Conservation (phyloP, 2,797 vertebrate species). For the Neoniphon sammara region DNA sequence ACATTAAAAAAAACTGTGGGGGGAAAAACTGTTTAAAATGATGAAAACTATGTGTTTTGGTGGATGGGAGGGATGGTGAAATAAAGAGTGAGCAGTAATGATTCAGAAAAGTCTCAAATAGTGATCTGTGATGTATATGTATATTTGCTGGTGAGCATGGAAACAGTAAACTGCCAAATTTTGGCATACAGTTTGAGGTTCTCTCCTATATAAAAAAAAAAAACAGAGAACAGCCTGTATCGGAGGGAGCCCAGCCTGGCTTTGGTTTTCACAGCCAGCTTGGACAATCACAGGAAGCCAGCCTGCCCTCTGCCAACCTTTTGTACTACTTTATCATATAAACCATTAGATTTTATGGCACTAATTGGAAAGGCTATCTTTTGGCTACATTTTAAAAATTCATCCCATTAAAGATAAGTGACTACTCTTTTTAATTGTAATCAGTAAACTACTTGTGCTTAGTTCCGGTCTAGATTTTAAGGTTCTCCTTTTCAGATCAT, state of each 20-base stretch:
- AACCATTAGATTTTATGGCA: constrained; percentile 34
- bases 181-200: constrained; percentile 12
- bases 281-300: constrained; percentile 37
- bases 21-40: background rate
- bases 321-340: constrained; percentile 27
- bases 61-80: background rate
- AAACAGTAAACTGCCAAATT: constrained; percentile 15
- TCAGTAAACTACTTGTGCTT: constrained; percentile 47
- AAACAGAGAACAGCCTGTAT: constrained; percentile 15
- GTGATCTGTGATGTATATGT: background rate
- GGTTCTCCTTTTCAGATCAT: constrained; percentile 53
- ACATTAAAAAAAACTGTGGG: background rate
- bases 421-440: constrained; percentile 57
- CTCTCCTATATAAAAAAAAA: background rate
- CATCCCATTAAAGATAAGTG: constrained; percentile 37
- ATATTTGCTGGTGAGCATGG: background rate
- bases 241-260: constrained; percentile 6
- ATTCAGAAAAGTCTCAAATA: background rate
- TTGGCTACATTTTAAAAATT: constrained; percentile 45
- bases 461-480: constrained; percentile 47
- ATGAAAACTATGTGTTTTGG: no score
- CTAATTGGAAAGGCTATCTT: constrained; percentile 26
- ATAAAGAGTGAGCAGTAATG: background rate
- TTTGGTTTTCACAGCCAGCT: constrained; percentile 46
- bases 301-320: constrained; percentile 40